phyloP scores from a whole-genome alignment of 2,113 vertebrate genomes.

The Tragelaphus scriptus region DNA sequence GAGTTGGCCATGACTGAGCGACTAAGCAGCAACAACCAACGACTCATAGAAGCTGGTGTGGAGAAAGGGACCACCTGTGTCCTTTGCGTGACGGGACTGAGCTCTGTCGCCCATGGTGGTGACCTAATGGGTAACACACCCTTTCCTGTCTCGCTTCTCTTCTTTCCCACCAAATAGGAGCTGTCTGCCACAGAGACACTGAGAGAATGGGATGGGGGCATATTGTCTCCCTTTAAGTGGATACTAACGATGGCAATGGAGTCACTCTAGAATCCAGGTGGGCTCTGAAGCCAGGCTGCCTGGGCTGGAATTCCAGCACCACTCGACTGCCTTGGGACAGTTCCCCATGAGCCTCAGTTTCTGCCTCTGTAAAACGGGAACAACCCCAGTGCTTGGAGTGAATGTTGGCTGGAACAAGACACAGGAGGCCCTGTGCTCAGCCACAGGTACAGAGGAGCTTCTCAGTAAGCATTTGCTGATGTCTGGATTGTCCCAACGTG shows the following conservation, averaged over 20 bases:
- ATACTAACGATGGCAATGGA: too few species aligned
- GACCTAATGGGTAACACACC: background rate
- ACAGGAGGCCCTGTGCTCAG: background rate
- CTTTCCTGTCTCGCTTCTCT: background rate
- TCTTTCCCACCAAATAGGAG: background rate
- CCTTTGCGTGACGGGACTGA: background rate
- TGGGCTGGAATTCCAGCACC: background rate
- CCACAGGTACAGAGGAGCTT: too few species aligned
- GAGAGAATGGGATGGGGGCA: too few species aligned
- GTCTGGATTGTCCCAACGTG: accelerated
- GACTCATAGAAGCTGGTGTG: too few species aligned
- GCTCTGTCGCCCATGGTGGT: background rate
- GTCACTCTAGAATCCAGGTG: background rate
- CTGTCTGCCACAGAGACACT: accelerated
- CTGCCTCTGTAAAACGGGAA: background rate
- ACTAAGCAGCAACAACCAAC: background rate
- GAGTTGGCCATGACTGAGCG: background rate
- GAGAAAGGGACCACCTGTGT: background rate
- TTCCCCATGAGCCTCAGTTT: background rate
- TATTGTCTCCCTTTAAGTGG: accelerated
- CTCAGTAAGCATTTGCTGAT: accelerated
- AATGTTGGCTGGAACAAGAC: background rate
- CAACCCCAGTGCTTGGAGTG: accelerated
- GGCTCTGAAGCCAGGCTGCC: background rate
- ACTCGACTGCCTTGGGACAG: accelerated